Base-by-base conservation (phyloP, 2,797 vertebrate species). In the Alca torda region DNA sequence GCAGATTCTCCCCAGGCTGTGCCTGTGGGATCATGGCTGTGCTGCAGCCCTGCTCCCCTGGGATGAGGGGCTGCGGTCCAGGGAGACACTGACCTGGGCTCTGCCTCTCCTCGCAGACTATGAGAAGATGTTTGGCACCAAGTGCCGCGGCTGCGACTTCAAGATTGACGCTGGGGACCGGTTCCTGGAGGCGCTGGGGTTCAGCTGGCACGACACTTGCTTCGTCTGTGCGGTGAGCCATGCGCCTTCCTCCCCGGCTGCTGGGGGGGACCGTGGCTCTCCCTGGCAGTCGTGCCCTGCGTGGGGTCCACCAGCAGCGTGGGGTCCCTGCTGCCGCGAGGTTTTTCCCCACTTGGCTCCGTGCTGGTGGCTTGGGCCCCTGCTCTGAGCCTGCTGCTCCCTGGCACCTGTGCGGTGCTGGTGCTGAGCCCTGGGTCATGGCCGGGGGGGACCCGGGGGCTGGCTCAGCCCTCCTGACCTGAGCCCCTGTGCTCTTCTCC, bases 91-190 rank as follows among this genome's bases (percentile, higher is more conserved):
- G 51, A 94, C 61, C 57, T 50, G 46, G 18, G 24, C 65, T 91
- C 75, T 95, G 80, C 60, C 9, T 79, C 41, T 90, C 30, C 48
- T 72, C 48, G 0, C 96, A 99, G 99, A 99, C 97, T 99, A 99
- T 3, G 99, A 99, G 98, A 99, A 99, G 98, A 99, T 99, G 99
- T 99, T 99, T 97, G 99, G 99, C 96, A 99, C 99, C 41, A 99
- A 99, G 98, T 99, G 99, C 96, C 99, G 99, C 0, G 99, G 99
- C 97, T 99, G 99, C 87, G 99, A 99, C 98, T 99, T 99, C 97
- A 99, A 99, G 98, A 99, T 99, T 15, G 99, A 99, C 21, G 99
- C 99, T 1, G 99, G 99, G 13, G 99, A 99, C 98, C 99, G 99
- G 59, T 99, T 99, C 96, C 98, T 99, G 96, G 99, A 99, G 98